Conservation (phyloP, 2,113 vertebrate genomes). For the Rhineura floridana region DNA sequence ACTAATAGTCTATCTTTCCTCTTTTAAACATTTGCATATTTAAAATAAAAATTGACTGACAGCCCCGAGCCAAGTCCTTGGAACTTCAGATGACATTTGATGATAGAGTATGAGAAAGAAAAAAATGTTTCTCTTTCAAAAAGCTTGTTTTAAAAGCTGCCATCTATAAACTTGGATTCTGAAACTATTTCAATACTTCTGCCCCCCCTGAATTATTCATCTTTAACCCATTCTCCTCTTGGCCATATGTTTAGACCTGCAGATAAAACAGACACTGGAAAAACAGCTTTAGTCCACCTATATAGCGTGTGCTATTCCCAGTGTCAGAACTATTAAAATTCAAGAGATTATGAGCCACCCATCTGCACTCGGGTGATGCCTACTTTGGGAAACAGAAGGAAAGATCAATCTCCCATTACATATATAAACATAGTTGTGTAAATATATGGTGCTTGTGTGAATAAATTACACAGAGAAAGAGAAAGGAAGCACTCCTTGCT, state of each 20-base stretch:
- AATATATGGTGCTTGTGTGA: background rate
- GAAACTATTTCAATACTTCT: background rate
- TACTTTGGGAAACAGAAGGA: background rate
- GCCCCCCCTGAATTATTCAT: background rate
- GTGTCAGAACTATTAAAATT: background rate
- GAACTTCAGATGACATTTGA: background rate
- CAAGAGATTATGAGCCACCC: background rate
- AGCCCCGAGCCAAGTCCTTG: background rate
- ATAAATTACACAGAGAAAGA: background rate
- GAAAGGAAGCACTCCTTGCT: rapidly evolving
- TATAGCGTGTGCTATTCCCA: background rate
- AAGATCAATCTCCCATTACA: background rate
- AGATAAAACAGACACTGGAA: background rate
- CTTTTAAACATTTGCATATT: background rate
- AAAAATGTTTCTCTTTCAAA: background rate
- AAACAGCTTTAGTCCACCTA: background rate
- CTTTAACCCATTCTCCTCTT: background rate
- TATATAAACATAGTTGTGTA: background rate
- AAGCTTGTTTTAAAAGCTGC: background rate
- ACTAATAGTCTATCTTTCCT: background rate
- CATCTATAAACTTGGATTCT: background rate
- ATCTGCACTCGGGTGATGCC: background rate
- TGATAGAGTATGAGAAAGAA: background rate
- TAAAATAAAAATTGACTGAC: background rate
- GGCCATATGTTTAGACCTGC: background rate